A percentile compares a stretch with the other conserved stretches of the same genome.
phyloP scores from a whole-genome alignment of 2,797 vertebrate genomes.

The Cirrhinus mrigala region DNA sequence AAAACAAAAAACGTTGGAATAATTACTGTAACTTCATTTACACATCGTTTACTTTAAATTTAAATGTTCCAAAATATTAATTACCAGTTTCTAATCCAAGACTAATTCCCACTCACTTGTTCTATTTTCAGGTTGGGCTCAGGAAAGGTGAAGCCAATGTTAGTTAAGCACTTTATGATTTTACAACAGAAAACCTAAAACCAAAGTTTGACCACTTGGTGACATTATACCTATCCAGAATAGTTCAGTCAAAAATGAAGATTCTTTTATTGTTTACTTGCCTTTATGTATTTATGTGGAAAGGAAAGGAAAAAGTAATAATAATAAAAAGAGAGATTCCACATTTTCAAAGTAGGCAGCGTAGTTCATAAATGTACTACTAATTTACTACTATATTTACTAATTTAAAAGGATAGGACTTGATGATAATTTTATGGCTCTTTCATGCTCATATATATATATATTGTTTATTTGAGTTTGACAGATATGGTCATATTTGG shows the following conservation, averaged over 20 bases:
- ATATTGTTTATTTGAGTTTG: not conserved
- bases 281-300: not conserved
- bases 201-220: not conserved
- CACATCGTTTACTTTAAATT: constrained; percentile 1
- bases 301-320: not conserved
- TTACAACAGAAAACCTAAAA: not conserved
- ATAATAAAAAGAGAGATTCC: not conserved
- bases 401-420: not conserved
- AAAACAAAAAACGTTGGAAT: not conserved
- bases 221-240: not conserved
- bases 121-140: not conserved
- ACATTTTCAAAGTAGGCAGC: not conserved
- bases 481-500: not conserved
- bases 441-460: too few relatives aligned
- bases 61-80: not conserved
- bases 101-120: not conserved
- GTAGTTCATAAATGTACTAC: not conserved
- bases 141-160: not conserved
- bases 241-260: not conserved
- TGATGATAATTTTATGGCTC: not conserved
- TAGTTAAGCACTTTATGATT: not conserved
- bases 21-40: not conserved
- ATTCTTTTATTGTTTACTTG: not conserved
- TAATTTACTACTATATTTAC: not conserved
- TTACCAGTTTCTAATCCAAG: not conserved